A percentile compares a stretch with the other conserved stretches of the same genome.
Conservation (phyloP, 1,140 invertebrate genomes). For the Drusus annulatus region DNA sequence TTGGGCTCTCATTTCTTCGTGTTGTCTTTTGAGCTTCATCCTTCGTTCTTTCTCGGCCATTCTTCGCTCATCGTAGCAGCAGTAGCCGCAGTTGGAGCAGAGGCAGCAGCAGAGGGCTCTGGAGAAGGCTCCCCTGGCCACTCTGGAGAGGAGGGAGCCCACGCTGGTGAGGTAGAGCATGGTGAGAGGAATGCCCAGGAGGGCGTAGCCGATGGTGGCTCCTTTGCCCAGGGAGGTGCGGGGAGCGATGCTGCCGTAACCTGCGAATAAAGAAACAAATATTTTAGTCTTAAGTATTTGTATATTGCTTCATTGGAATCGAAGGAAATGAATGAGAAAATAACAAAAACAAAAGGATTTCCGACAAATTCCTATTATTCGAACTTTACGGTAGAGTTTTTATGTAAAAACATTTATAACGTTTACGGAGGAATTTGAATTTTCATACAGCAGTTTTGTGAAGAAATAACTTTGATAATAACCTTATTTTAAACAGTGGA, state of each 20-base stretch:
- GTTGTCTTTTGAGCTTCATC: slow-evolving; percentile 85
- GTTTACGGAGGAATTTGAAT: too few relatives aligned
- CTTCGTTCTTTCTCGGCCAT: slow-evolving; percentile 88
- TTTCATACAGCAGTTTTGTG: too few relatives aligned
- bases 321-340: not conserved
- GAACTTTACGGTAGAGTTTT: too few relatives aligned
- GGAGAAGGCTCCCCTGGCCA: slow-evolving; percentile 91
- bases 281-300: not conserved
- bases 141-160: slow-evolving; percentile 86
- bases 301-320: not conserved
- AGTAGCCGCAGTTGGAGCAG: slow-evolving; percentile 89
- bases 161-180: slow-evolving; percentile 90
- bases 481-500: too few relatives aligned
- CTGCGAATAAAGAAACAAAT: slow-evolving; percentile 71
- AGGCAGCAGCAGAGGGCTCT: slow-evolving; percentile 86
- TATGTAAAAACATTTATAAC: too few relatives aligned
- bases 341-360: too few relatives aligned
- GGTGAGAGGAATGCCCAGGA: slow-evolving; percentile 92
- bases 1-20: slow-evolving; percentile 82
- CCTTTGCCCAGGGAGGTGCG: slow-evolving; percentile 85
- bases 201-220: slow-evolving; percentile 91
- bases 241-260: slow-evolving; percentile 91
- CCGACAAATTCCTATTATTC: too few relatives aligned
- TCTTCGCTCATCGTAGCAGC: slow-evolving; percentile 87
- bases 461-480: too few relatives aligned